Evolutionary conservation across 2,113 vertebrate species (phyloP), one percentile per base, ranked within the genome.

Genomic region (Toxotes chatareus): DNA sequence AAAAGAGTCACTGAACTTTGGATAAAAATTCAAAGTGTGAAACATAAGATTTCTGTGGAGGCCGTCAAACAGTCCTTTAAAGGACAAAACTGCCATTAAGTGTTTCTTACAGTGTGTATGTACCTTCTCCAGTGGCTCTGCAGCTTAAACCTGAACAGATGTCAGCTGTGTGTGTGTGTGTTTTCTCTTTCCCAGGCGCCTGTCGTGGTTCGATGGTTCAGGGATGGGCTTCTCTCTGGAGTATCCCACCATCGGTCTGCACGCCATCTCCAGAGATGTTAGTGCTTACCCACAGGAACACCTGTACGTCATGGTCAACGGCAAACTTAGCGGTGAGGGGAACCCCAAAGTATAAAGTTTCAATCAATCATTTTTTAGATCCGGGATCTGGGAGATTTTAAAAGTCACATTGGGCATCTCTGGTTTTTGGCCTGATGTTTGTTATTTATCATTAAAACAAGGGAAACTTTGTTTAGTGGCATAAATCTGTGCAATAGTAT

Each of bases 261-360:
- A 99, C 1, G 98, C 98, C 0, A 95, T 99, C 70, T 99, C 98
- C 89, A 96, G 96, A 80, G 98, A 99, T 75, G 89, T 95, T 59
- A 95, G 86, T 0, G 87, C 97, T 0, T 98, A 96, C 86, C 97
- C 98, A 0, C 95, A 95, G 86, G 98, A 99, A 55, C 98, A 99
- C 88, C 89, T 99, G 31, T 99, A 99, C 0, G 96, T 99, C 86
- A 98, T 99, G 98, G 97, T 99, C 87, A 99, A 99, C 6, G 96
- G 96, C 70, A 98, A 92, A 67, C 95, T 99, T 0, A 93, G 81
- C 76, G 97, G 98, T 99, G 76, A 95, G 93, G 1, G 21, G 0
- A 64, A 17, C 3, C 0, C 34, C 7, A 3, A 2, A n/a, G 46
- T 2, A 1, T n/a, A 17, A 4, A 11, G 9, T 44, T 5, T n/a